Percentiles rank a stretch among this genome's conserved stretches.
These are phyloP conservation scores for Camponotus floridanus DNA, from an alignment of 1,140 invertebrate genomes.

Conservation along the genomic window DNA sequence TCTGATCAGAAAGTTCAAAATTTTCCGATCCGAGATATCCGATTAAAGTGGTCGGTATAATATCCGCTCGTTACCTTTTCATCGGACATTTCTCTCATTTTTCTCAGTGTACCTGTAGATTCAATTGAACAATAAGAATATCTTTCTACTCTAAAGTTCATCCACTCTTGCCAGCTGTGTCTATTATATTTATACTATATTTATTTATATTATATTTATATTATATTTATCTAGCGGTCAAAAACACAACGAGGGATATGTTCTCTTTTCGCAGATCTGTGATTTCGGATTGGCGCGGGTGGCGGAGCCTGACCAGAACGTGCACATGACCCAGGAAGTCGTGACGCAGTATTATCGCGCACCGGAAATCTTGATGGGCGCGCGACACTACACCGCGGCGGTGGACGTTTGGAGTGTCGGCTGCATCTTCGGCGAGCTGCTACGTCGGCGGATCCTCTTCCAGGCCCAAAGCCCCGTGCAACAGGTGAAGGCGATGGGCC, in stretches of 20 bases:
- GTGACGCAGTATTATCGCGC: constrained; percentile 99
- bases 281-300: constrained; percentile 98
- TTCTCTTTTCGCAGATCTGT: constrained; percentile 92
- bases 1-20: too few relatives aligned
- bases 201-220: too few relatives aligned
- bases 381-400: constrained; percentile 98
- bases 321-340: constrained; percentile 99
- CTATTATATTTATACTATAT: neutral
- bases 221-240: neutral
- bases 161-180: neutral
- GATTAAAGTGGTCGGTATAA: too few relatives aligned
- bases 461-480: constrained; percentile 98
- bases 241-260: neutral
- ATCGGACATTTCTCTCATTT: too few relatives aligned
- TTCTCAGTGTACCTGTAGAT: too few relatives aligned
- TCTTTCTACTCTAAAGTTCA: constrained; percentile 24
- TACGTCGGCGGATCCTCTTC: constrained; percentile 98
- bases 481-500: constrained; percentile 89
- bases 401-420: constrained; percentile 99
- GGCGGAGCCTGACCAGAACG: constrained; percentile 96
- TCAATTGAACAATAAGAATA: neutral
- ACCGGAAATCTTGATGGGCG: constrained; percentile 99
- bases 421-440: constrained; percentile 99
- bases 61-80: too few relatives aligned
- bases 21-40: too few relatives aligned